Conservation (phyloP, 2,113 vertebrate genomes). For the Rhabdomys dilectus region DNA sequence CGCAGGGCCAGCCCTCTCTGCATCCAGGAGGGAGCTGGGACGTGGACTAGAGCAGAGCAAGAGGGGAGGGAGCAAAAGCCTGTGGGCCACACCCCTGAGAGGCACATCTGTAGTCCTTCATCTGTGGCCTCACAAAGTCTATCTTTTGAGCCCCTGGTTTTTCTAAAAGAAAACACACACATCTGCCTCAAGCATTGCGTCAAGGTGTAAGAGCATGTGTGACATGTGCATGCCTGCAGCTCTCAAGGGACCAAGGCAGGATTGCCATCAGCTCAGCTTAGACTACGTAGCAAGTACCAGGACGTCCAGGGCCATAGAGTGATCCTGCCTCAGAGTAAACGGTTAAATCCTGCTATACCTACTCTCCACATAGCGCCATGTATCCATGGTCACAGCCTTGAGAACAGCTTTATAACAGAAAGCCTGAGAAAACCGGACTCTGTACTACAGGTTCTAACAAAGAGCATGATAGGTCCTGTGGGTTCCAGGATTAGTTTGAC, state of each 20-base stretch:
- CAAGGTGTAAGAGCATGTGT: not conserved
- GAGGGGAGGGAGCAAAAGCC: not conserved
- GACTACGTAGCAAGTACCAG: no score
- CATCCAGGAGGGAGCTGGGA: rapidly evolving
- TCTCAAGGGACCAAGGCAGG: not conserved
- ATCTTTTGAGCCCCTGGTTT: not conserved
- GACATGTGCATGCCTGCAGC: rapidly evolving
- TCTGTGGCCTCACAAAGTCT: not conserved
- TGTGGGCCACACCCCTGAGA: not conserved
- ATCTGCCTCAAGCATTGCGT: not conserved
- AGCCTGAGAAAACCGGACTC: not conserved
- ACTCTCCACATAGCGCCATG: not conserved
- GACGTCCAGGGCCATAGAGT: not conserved
- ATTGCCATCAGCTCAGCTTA: not conserved
- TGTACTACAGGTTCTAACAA: rapidly evolving
- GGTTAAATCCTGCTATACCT: no score
- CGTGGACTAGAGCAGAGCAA: rapidly evolving
- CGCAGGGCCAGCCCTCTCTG: rapidly evolving
- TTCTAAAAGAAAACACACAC: rapidly evolving
- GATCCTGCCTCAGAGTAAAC: not conserved
- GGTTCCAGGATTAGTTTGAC: not conserved
- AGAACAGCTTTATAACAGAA: not conserved
- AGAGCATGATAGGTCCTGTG: rapidly evolving
- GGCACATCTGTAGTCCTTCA: rapidly evolving
- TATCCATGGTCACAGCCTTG: rapidly evolving